Base-by-base conservation (phyloP, 2,113 vertebrate species). In the Myodes glareolus region DNA sequence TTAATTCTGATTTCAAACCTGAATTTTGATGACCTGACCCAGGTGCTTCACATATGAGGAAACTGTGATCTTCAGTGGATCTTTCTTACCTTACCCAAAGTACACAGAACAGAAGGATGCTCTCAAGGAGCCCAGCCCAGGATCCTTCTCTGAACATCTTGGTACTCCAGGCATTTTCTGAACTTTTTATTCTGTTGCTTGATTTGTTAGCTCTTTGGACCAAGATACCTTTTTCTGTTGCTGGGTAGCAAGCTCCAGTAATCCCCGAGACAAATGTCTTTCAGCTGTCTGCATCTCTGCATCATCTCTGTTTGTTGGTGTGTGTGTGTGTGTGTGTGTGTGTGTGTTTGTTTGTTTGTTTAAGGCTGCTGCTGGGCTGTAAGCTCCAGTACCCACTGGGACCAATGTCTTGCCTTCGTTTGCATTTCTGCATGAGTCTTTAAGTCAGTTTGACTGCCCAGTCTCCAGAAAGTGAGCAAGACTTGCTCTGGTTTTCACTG, bases 401-500 rank as follows among this genome's bases (percentile, higher is more conserved):
- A 42, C 31, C 33, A 70, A 42, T 65, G 65, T 91, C 2, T 92
- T 61, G 52, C n/a, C 7, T 11, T 33, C 42, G 21, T 82, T 58
- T 75, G 19, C 50, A 58, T 90, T 84, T 76, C 52, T 58, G 12
- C 9, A 3, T 92, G 29, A 36, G 63, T 75, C 47, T 92, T 92
- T 36, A 87, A 77, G 72, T 96, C 78, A 77, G 58, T 39, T 87
- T 75, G 7, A 76, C 50, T 68, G 90, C 58, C 29, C 13, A 17
- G 17, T 93, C 92, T 86, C 61, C 67, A 76, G 65, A 88, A 52
- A 61, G 90, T n/a, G 58, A 87, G 63, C 63, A 89, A n/a, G 89
- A 90, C 21, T 29, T 52, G 16, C 31, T 55, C 0, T 31, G 13
- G 5, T 87, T 90, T 92, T 95, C 73, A 52, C 2, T 78, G n/a